A percentile compares a stretch with the other conserved stretches of the same genome.
Conservation (phyloP, 23 tunicate genomes). For the Ciona savignyi region DNA sequence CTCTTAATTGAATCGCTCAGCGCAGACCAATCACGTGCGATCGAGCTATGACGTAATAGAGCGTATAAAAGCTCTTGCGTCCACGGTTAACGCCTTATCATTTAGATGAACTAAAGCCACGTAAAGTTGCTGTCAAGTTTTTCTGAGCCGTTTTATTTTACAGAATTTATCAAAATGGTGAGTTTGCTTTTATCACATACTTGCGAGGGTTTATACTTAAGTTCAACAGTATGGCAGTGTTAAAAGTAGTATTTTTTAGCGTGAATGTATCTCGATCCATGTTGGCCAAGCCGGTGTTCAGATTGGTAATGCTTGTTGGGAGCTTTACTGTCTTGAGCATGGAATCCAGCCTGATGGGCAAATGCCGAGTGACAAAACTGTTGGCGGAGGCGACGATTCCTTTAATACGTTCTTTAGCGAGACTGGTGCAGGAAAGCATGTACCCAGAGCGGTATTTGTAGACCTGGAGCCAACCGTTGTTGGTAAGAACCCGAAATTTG, state of each 20-base stretch:
- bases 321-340: background rate
- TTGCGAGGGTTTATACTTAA: background rate
- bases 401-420: background rate
- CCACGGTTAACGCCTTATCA: background rate
- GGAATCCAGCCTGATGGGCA: background rate
- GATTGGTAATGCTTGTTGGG: background rate
- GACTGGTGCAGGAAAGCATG: background rate
- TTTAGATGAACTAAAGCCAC: conserved; percentile 1
- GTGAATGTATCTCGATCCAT: background rate
- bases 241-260: background rate
- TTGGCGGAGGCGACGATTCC: background rate
- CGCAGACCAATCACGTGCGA: background rate
- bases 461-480: background rate
- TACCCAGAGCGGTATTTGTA: background rate
- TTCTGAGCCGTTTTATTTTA: background rate
- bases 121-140: background rate
- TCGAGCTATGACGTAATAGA: conserved; percentile 1
- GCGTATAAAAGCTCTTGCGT: background rate
- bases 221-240: background rate
- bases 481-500: background rate
- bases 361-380: background rate
- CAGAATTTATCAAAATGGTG: background rate
- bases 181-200: background rate
- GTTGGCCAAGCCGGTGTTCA: background rate
- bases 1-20: background rate